Percentiles rank a stretch among this genome's conserved stretches.
phyloP scores from a whole-genome alignment of 2,113 vertebrate species.

The Nematolebias whitei region DNA sequence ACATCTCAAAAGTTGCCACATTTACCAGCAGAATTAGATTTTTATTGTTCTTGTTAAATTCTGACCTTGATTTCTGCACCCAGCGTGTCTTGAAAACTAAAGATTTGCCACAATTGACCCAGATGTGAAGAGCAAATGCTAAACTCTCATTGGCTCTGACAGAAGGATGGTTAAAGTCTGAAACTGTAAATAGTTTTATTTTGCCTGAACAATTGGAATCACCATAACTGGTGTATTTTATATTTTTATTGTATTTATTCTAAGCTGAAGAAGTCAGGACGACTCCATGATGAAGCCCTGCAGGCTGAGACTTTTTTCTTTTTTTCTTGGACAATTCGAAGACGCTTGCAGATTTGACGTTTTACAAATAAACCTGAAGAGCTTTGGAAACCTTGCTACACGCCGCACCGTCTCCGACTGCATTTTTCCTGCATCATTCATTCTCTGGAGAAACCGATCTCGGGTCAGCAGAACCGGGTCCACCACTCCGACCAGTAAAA shows the following conservation, averaged over 20 bases:
- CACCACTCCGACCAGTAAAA: constrained; percentile 21
- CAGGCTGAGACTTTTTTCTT: constrained; percentile 15
- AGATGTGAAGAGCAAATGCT: constrained; percentile 11
- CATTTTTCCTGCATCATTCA: constrained; percentile 9
- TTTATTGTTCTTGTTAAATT: too few relatives aligned
- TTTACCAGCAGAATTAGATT: too few relatives aligned
- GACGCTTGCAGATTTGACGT: not conserved
- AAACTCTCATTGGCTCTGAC: not conserved
- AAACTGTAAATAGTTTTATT: constrained; percentile 22
- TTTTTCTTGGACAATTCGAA: constrained; percentile 10
- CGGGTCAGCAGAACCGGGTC: constrained; percentile 34
- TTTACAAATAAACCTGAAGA: constrained; percentile 29
- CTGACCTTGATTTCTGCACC: too few relatives aligned
- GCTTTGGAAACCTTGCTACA: too few relatives aligned
- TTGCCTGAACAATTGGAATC: constrained; percentile 38
- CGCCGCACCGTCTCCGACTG: constrained; percentile 21
- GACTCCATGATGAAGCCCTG: constrained; percentile 20
- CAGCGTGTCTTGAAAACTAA: constrained; percentile 3
- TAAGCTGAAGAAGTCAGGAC: constrained; percentile 23
- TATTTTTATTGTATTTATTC: constrained; percentile 48
- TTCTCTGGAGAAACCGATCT: constrained; percentile 32
- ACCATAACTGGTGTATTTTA: constrained; percentile 4
- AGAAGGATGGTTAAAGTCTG: constrained; percentile 4
- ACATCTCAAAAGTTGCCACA: too few relatives aligned
- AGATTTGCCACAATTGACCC: constrained; percentile 29